Evolutionary conservation across 2,113 vertebrate species (phyloP), one percentile per base, ranked within the genome.

Genomic region (Nyctereutes procyonoides): DNA sequence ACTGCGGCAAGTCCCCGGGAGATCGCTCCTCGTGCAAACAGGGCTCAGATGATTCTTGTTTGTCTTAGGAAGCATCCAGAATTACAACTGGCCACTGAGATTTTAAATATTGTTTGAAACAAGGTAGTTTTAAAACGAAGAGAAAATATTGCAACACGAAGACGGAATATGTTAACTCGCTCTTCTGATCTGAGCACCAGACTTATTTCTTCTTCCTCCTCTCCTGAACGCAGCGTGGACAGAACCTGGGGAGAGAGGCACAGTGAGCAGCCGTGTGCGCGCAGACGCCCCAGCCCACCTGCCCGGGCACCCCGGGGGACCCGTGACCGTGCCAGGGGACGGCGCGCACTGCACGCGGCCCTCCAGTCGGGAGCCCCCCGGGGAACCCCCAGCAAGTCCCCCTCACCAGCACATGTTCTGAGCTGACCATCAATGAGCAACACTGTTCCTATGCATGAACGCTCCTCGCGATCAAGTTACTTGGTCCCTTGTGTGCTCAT

Each of bases 181-280:
- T 98, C 97, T 98, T 95, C 85, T 0, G 0, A 10, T 16, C 76
- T 3, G 0, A 11, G 10, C 73, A 69, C 28, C 30, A 24, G 90
- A 93, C 96, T 99, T 97, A 99, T 97, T 99, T 99, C 98, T 99
- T 99, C 98, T 99, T 99, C 98, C 98, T 99, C 98, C 97, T 99
- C 91, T 99, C 99, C 98, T 99, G 99, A 96, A 99, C 99, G 96
- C 99, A 99, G 86, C 99, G 99, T 0, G 99, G 99, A 98, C 99
- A 99, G 98, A 99, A 99, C 99, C 99, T 99, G 97, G 83, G 0
- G 0, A 96, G 92, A 96, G 60, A 92, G 20, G 60, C 30, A 28
- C 35, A 17, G 1, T 20, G 3, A 53, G 53, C 8, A 5, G 43
- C 26, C 58, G 12, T 35, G 1, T 1, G 32, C 1, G 1, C 0